Percentiles rank a stretch among this genome's conserved stretches.
phyloP scores from a whole-genome alignment of 2,888 invertebrate genomes.

The Orthosia gothica region DNA sequence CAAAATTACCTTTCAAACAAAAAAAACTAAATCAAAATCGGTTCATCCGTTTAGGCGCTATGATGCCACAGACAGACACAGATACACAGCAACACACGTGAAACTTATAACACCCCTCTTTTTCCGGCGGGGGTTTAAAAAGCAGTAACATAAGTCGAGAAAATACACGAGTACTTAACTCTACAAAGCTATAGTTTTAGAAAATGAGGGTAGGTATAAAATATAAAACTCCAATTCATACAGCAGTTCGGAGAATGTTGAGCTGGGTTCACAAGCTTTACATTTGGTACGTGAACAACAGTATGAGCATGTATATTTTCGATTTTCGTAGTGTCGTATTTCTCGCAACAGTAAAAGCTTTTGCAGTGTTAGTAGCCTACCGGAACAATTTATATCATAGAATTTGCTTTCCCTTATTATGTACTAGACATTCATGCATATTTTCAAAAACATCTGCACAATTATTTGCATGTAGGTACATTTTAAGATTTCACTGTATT shows the following conservation, averaged over 20 bases:
- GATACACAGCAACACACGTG: too few species aligned
- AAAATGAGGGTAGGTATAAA: not conserved
- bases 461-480: not conserved
- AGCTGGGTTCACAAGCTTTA: not conserved
- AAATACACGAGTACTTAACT: not conserved
- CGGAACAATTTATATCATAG: not conserved
- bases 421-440: constrained; percentile 9
- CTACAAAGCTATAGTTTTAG: not conserved
- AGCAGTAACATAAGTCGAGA: too few species aligned
- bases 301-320: constrained; percentile 12
- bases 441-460: not conserved
- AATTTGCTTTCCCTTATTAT: not conserved
- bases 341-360: not conserved
- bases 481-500: not conserved
- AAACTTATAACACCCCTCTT: too few species aligned
- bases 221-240: not conserved
- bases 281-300: not conserved
- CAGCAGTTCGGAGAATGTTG: not conserved
- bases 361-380: not conserved
- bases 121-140: too few species aligned
- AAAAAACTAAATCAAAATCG: too few species aligned
- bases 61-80: too few species aligned
- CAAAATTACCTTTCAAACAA: too few species aligned
- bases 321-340: not conserved
- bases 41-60: too few species aligned